Evolutionary conservation across 2,888 invertebrate genomes (phyloP).

Genomic region (Watsonalla binaria): DNA sequence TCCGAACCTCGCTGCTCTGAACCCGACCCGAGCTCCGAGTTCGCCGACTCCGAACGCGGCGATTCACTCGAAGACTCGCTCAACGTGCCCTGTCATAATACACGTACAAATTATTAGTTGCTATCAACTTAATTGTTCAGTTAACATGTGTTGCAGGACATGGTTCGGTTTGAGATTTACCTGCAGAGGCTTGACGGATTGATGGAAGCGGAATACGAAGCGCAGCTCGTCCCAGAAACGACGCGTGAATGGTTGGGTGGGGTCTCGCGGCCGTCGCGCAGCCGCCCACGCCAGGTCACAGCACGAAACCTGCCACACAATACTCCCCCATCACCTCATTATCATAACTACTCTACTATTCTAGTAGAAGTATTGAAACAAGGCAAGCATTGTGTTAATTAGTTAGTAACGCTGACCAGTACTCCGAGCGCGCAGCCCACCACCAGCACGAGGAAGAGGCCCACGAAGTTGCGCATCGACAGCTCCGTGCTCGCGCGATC

Average conservation of each 20-base stretch:
- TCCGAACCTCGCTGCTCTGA: constrained; percentile 12
- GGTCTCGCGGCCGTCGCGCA: constrained; percentile 37
- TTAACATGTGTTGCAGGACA: no score
- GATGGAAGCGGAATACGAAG: constrained; percentile 64
- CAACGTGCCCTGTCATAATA: constrained; percentile 33
- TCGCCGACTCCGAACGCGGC: constrained; percentile 6
- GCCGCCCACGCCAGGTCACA: constrained; percentile 75
- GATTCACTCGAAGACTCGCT: constrained; percentile 28
- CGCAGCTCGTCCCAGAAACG: constrained; percentile 55
- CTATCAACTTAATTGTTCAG: background rate
- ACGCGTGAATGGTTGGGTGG: constrained; percentile 30
- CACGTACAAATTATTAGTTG: background rate
- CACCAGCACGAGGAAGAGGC: constrained; percentile 87
- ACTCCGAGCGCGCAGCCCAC: constrained; percentile 82
- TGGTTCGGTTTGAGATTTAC: constrained; percentile 16
- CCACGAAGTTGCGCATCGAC: constrained; percentile 87
- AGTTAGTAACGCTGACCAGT: constrained; percentile 22
- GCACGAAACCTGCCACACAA: constrained; percentile 69
- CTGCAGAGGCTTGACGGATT: constrained; percentile 54
- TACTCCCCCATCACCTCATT: no score
- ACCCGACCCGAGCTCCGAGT: constrained; percentile 2
- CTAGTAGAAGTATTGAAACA: no score
- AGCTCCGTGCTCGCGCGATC: constrained; percentile 53
- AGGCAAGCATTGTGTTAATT: no score
- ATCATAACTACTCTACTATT: no score